phyloP scores from a whole-genome alignment of 2,888 invertebrate species.

The Rhamphomyia laevipes region DNA sequence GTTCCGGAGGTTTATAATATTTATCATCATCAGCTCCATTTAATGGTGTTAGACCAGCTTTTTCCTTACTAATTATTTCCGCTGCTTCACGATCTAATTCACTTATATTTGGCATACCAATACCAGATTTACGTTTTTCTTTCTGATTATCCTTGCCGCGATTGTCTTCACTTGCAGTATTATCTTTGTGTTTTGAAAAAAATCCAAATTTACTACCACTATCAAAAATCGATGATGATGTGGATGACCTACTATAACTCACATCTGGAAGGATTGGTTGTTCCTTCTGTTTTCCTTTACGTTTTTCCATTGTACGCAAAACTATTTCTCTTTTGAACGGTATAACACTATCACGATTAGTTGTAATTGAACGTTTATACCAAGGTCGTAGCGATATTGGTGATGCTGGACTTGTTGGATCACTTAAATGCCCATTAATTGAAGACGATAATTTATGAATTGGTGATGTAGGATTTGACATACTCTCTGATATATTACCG shows the following conservation, averaged over 20 bases:
- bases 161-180: neutral
- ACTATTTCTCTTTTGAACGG: slow-evolving; percentile 20
- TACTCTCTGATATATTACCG: slow-evolving; percentile 2
- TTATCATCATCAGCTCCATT: slow-evolving; percentile 22
- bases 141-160: slow-evolving; percentile 16
- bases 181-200: slow-evolving; percentile 16
- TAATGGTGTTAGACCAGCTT: slow-evolving; percentile 18
- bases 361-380: slow-evolving; percentile 46
- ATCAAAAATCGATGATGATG: slow-evolving; percentile 43
- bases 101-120: slow-evolving; percentile 61
- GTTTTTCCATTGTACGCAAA: slow-evolving; percentile 21
- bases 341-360: slow-evolving; percentile 19
- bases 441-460: too few relatives aligned
- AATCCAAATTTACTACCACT: slow-evolving; percentile 17
- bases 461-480: too few relatives aligned
- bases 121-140: slow-evolving; percentile 44
- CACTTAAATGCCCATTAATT: too few relatives aligned
- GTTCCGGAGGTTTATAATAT: slow-evolving; percentile 21
- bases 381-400: slow-evolving; percentile 47
- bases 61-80: slow-evolving; percentile 41
- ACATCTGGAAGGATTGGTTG: slow-evolving; percentile 38
- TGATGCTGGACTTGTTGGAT: slow-evolving; percentile 25
- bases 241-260: slow-evolving; percentile 42
- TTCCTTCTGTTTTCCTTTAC: slow-evolving; percentile 32
- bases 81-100: slow-evolving; percentile 68